Evolutionary conservation across 2,797 vertebrate species (phyloP).

Genomic region (Eutrigla gurnardus): DNA sequence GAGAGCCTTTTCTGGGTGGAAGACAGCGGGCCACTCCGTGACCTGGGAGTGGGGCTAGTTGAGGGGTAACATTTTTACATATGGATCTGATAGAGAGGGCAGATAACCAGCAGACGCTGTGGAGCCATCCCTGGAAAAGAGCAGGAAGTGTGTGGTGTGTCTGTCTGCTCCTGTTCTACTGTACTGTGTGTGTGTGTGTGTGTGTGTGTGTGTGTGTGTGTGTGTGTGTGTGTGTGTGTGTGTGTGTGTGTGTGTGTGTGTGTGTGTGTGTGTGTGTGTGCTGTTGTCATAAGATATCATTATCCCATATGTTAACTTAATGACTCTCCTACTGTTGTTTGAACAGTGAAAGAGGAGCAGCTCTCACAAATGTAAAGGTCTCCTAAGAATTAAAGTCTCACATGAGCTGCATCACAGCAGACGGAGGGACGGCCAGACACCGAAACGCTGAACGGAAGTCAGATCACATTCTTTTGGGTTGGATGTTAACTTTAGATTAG

Average conservation of each 20-base stretch:
- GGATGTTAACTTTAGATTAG: constrained; percentile 12
- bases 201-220: not conserved
- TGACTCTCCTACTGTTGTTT: constrained; percentile 22
- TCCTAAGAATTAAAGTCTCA: not conserved
- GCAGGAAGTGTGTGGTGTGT: constrained; percentile 80
- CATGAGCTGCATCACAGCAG: not conserved
- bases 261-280: constrained; percentile 1
- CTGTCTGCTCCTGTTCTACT: constrained; percentile 73
- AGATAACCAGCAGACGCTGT: constrained; percentile 84
- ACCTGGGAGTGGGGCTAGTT: constrained; percentile 45
- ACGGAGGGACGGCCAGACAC: not conserved
- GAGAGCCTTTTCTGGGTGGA: not conserved
- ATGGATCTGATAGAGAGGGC: constrained; percentile 86
- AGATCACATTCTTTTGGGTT: constrained; percentile 22
- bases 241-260: constrained; percentile 14
- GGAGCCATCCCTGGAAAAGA: constrained; percentile 83
- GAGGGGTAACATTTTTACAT: constrained; percentile 66
- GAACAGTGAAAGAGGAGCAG: constrained; percentile 4
- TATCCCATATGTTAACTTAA: constrained; percentile 49
- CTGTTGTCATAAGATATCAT: constrained; percentile 50
- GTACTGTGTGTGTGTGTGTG: constrained; percentile 23
- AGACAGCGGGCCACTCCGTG: constrained; percentile 44
- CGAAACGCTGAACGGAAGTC: constrained; percentile 10
- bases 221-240: constrained; percentile 4
- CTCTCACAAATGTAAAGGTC: not conserved